phyloP scores from a whole-genome alignment of 2,888 invertebrate genomes.

The Baronia brevicornis region DNA sequence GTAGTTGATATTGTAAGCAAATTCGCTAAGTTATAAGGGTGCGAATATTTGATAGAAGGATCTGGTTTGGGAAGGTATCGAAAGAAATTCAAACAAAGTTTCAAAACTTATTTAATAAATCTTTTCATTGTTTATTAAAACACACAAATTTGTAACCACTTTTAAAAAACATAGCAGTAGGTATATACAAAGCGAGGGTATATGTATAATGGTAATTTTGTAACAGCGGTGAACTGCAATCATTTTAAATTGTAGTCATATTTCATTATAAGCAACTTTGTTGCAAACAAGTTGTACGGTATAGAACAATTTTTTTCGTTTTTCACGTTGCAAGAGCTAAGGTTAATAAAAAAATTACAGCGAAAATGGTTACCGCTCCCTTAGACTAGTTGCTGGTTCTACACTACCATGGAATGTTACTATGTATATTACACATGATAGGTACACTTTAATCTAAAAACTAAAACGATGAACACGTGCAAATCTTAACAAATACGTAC shows the following conservation, averaged over 20 bases:
- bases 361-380: constrained; percentile 43
- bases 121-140: constrained; percentile 37
- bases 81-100: constrained; percentile 21
- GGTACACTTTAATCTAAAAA: constrained; percentile 43
- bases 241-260: constrained; percentile 27
- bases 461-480: constrained; percentile 51
- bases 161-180: constrained; percentile 35
- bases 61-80: neutral
- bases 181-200: constrained; percentile 52
- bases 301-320: constrained; percentile 25
- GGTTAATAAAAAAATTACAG: constrained; percentile 34
- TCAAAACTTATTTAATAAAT: constrained; percentile 22
- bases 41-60: no score
- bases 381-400: constrained; percentile 65
- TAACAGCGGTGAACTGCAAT: constrained; percentile 34
- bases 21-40: no score
- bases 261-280: constrained; percentile 45
- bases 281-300: constrained; percentile 41
- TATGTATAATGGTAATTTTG: constrained; percentile 36
- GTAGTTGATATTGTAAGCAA: no score
- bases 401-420: constrained; percentile 59
- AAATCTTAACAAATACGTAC: constrained; percentile 38
- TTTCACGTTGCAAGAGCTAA: constrained; percentile 26
- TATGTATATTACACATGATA: constrained; percentile 39
- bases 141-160: constrained; percentile 28